Evolutionary conservation across 2,797 vertebrate genomes (phyloP), one percentile per base, ranked within the genome.

Genomic region (Menidia menidia): DNA sequence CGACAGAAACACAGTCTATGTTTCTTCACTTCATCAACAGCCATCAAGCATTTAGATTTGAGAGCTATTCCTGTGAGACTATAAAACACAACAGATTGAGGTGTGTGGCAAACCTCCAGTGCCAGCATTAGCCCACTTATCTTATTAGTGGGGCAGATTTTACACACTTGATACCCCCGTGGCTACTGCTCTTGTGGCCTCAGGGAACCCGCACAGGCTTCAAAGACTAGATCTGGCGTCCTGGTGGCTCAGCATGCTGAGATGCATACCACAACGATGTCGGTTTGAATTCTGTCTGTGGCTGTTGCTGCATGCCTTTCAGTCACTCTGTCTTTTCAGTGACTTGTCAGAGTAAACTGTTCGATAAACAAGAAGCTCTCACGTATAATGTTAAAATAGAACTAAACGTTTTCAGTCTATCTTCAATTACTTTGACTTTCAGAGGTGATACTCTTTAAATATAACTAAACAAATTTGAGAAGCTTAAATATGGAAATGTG

Each of bases 51-150:
- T 93, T 93, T 88, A 84, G 78, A 92, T 90, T 74, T 79, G 81
- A 84, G 75, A 84, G 85, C 91, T 92, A 86, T 92, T 94, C 92
- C 90, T 92, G 80, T 73, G 93, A 92, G 90, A 91, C 89, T 90
- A 89, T 93, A 94, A 93, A 94, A 94, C 91, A 92, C 85, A 90
- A 92, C 92, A 91, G 92, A 93, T 93, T 93, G 93, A 93, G 92
- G 93, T 89, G 86, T 90, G 91, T 92, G 80, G 85, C 89, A 88
- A 92, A 89, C 83, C 88, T 88, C 90, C 81, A 72, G 78, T 88
- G 87, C 90, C 90, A 92, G 90, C 88, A 84, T 92, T 93, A 92
- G 88, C 82, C 80, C 87, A 91, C 92, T 94, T 94, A 94, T 92
- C 92, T 92, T 93, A 94, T 94, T 93, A 93, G 92, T 87, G 83